Conservation (phyloP, 1,140 invertebrate genomes). For the Bombus pyrosoma region DNA sequence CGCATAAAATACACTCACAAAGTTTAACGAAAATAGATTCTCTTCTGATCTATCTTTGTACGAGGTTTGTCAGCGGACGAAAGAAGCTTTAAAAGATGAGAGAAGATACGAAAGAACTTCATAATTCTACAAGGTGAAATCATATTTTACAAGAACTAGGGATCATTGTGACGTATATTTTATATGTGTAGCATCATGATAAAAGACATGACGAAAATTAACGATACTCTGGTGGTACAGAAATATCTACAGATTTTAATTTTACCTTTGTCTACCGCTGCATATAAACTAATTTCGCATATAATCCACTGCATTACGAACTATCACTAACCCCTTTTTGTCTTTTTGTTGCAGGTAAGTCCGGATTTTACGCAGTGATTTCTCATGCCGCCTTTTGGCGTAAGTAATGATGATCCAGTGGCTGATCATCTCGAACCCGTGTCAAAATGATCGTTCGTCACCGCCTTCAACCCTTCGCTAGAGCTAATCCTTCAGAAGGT, state of each 20-base stretch:
- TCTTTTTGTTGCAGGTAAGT: constrained; percentile 42
- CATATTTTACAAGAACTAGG: too few relatives aligned
- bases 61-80: too few relatives aligned
- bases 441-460: constrained; percentile 19
- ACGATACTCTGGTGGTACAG: neutral
- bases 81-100: too few relatives aligned
- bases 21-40: too few relatives aligned
- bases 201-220: neutral
- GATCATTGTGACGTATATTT: neutral
- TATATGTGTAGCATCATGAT: neutral
- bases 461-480: neutral
- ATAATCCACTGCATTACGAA: neutral
- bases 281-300: neutral
- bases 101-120: too few relatives aligned
- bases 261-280: too few relatives aligned
- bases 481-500: constrained; percentile 4
- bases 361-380: neutral
- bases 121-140: too few relatives aligned
- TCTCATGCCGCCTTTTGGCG: neutral
- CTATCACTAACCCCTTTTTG: too few relatives aligned
- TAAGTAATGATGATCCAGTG: constrained; percentile 25
- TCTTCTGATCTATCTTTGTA: too few relatives aligned
- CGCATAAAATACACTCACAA: too few relatives aligned
- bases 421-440: neutral
- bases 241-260: neutral